Conservation (phyloP, 2,888 invertebrate genomes). For the Leptopilina myrica region DNA sequence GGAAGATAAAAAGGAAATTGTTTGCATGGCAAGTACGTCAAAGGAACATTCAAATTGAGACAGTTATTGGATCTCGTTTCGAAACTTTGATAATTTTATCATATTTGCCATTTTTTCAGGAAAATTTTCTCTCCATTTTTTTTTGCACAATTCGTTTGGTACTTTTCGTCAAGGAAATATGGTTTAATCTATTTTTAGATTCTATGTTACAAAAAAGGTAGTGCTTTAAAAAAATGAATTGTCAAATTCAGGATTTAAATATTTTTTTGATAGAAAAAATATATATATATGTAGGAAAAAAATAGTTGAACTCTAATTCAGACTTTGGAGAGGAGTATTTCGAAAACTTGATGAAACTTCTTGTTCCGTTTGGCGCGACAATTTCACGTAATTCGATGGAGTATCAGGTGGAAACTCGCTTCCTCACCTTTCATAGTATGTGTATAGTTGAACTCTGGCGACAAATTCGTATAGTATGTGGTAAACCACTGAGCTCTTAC, state of each 20-base stretch:
- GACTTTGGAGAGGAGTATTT: slow-evolving; percentile 43
- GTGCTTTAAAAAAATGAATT: too few relatives aligned
- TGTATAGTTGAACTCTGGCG: slow-evolving; percentile 13
- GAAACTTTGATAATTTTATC: slow-evolving; percentile 37
- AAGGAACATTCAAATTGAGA: slow-evolving; percentile 62
- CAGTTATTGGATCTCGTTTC: slow-evolving; percentile 63
- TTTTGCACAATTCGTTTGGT: too few relatives aligned
- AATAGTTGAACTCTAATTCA: too few relatives aligned
- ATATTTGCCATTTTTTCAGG: background rate
- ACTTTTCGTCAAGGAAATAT: too few relatives aligned
- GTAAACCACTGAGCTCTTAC: slow-evolving; percentile 62
- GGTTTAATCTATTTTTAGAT: too few relatives aligned
- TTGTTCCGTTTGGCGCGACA: slow-evolving; percentile 65
- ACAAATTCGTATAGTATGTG: slow-evolving; percentile 57
- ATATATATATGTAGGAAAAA: too few relatives aligned
- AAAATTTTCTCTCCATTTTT: too few relatives aligned
- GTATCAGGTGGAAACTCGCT: slow-evolving; percentile 58
- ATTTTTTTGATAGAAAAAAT: too few relatives aligned
- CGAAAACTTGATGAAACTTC: slow-evolving; percentile 53
- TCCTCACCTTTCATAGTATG: slow-evolving; percentile 42
- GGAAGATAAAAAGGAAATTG: slow-evolving; percentile 21
- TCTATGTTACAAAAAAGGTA: too few relatives aligned
- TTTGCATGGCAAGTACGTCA: slow-evolving; percentile 54
- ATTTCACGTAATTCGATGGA: slow-evolving; percentile 70
- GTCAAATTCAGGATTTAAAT: too few relatives aligned